Conservation (phyloP, 2,888 invertebrate species). For the Drosophila siamana region DNA sequence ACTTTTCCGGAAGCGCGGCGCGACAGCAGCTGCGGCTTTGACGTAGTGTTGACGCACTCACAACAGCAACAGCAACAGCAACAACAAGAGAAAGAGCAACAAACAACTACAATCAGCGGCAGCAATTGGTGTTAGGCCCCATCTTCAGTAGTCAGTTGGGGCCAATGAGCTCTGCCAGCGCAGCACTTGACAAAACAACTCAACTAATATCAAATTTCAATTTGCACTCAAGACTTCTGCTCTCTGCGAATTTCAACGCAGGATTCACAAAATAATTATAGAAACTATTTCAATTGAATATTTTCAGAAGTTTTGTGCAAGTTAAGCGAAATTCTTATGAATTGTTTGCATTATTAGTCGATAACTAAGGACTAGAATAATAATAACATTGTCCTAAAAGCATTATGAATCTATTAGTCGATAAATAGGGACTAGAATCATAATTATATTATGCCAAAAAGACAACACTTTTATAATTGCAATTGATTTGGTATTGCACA, state of each 20-base stretch:
- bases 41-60: conserved; percentile 77
- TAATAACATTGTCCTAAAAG: too few relatives aligned
- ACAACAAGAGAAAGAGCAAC: conserved; percentile 8
- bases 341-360: too few relatives aligned
- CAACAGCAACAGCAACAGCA: conserved; percentile 19
- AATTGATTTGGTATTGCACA: too few relatives aligned
- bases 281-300: too few relatives aligned
- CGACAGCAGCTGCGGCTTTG: conserved; percentile 77
- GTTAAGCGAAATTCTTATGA: too few relatives aligned
- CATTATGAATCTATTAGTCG: too few relatives aligned
- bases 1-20: conserved; percentile 82
- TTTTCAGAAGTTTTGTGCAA: too few relatives aligned
- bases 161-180: conserved; percentile 66
- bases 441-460: too few relatives aligned
- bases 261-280: neutral
- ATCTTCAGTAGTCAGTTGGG: conserved; percentile 43
- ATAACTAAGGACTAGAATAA: too few relatives aligned
- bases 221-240: conserved; percentile 16
- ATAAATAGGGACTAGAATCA: too few relatives aligned
- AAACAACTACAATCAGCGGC: conserved; percentile 9
- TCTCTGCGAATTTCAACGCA: conserved; percentile 7
- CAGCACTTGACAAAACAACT: conserved; percentile 33
- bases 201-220: conserved; percentile 56
- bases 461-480: too few relatives aligned
- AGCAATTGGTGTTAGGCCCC: conserved; percentile 26